phyloP scores from a whole-genome alignment of 2,113 vertebrate genomes.

The Pitta sordida region DNA sequence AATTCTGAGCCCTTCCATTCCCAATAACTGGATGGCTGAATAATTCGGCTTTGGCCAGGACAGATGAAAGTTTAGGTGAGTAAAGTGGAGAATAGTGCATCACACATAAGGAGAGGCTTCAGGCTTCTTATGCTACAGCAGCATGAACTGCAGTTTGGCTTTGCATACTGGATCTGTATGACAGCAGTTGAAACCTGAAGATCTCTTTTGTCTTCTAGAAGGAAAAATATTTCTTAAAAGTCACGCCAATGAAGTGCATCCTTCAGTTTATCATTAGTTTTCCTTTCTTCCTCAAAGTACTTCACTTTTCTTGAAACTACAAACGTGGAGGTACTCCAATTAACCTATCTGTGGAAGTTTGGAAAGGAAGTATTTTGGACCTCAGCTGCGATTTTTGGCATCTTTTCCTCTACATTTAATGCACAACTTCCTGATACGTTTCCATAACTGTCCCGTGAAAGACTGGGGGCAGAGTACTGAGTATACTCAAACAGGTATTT shows the following conservation, averaged over 20 bases:
- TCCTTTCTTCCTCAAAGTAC: not conserved
- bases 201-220: not conserved
- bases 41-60: not conserved
- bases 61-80: not conserved
- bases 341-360: not conserved
- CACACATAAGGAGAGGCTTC: not conserved
- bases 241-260: not conserved
- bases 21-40: not conserved
- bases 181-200: not conserved
- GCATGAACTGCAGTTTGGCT: not conserved
- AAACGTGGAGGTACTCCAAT: not conserved
- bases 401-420: not conserved
- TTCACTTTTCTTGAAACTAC: not conserved
- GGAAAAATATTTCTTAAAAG: not conserved
- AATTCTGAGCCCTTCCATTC: not conserved
- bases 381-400: not conserved
- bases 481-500: not conserved
- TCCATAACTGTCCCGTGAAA: not conserved
- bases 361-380: not conserved
- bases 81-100: not conserved
- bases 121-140: too few species aligned
- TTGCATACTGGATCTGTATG: not conserved
- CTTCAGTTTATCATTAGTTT: not conserved
- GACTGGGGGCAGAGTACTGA: not conserved
- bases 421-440: rapidly evolving